These are phyloP conservation scores for Drosophila carrolli DNA, from an alignment of 1,140 invertebrate species.

Conservation along the genomic window DNA sequence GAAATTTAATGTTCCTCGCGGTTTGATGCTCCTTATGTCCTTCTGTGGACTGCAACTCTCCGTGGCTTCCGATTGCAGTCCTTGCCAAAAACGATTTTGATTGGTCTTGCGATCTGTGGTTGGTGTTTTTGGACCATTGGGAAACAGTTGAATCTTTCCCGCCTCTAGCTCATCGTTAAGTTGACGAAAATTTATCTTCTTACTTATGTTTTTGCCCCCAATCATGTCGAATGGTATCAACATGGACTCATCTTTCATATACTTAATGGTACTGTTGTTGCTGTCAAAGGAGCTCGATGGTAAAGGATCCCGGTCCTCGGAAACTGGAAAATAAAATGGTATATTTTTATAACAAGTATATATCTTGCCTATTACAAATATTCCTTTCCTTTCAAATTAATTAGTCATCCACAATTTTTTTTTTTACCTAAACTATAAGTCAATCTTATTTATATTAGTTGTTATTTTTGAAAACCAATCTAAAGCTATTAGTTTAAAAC, in stretches of 20 bases:
- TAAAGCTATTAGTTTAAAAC: too few species aligned
- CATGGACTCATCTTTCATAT: constrained; percentile 39
- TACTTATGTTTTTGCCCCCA: constrained; percentile 41
- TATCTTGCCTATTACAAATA: background rate
- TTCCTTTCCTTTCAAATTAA: background rate
- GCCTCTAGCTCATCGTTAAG: constrained; percentile 60
- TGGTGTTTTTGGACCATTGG: constrained; percentile 62
- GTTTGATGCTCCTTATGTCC: constrained; percentile 20
- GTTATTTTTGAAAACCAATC: too few species aligned
- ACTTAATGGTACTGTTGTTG: constrained; percentile 29
- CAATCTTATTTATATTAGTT: too few species aligned
- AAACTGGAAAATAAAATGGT: background rate
- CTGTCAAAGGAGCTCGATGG: constrained; percentile 6
- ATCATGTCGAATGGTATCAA: constrained; percentile 59
- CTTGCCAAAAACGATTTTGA: constrained; percentile 16
- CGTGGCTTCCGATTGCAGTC: constrained; percentile 6
- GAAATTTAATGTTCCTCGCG: constrained; percentile 54
- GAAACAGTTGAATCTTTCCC: constrained; percentile 57
- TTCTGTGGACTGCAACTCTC: background rate
- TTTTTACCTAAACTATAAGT: too few species aligned
- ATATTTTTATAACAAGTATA: background rate
- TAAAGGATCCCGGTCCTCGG: background rate
- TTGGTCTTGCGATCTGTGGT: constrained; percentile 44
- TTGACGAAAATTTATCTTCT: constrained; percentile 56
- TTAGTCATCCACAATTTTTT: too few species aligned